Conservation (phyloP, 2,888 invertebrate species). For the Pilophorus perplexus region DNA sequence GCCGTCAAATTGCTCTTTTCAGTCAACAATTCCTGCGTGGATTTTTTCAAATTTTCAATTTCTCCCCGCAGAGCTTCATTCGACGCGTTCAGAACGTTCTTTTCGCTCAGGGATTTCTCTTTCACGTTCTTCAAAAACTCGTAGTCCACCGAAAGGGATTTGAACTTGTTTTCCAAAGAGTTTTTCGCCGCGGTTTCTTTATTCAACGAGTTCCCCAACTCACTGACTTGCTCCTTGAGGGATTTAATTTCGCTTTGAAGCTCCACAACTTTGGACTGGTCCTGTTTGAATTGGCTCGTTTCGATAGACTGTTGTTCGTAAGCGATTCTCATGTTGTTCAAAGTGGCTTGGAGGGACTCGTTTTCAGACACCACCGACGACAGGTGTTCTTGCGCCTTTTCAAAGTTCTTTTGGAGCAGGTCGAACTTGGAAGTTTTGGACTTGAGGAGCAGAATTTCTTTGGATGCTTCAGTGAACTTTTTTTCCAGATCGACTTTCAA, state of each 20-base stretch:
- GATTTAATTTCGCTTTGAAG: not conserved
- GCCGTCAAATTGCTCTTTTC: conserved; percentile 52
- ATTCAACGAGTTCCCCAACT: not conserved
- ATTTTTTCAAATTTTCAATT: conserved; percentile 50
- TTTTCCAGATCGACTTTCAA: not conserved
- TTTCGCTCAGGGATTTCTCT: not conserved
- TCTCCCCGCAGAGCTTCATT: no score
- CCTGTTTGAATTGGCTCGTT: not conserved
- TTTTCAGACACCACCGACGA: not conserved
- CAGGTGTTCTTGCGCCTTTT: conserved; percentile 12
- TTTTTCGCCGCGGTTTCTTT: not conserved
- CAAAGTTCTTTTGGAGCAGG: not conserved
- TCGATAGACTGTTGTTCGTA: conserved; percentile 1
- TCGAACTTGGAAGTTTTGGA: not conserved
- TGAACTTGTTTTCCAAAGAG: not conserved
- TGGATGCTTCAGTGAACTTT: not conserved
- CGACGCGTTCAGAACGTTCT: not conserved
- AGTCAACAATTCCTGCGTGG: conserved; percentile 55
- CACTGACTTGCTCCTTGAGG: not conserved
- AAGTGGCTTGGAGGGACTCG: conserved; percentile 8
- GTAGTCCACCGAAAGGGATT: not conserved
- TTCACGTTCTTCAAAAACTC: conserved; percentile 7
- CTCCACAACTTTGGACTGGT: not conserved
- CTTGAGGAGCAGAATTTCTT: not conserved
- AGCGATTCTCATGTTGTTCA: conserved; percentile 15